These are phyloP conservation scores for Microcebus jonahi DNA, from an alignment of 2,113 vertebrate genomes.

Conservation along the genomic window DNA sequence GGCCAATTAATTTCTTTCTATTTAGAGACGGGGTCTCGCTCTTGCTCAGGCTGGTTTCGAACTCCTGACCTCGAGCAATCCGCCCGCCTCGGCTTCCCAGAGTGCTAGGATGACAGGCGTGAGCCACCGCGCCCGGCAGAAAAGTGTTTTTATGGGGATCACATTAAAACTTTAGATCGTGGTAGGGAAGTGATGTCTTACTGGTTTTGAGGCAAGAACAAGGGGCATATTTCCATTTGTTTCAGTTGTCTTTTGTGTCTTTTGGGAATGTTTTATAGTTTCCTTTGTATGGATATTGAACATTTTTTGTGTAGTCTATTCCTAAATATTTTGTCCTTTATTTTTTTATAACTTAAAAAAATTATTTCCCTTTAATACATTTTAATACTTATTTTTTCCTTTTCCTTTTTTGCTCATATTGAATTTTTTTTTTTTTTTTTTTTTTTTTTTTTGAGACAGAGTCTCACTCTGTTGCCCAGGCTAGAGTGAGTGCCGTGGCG, in stretches of 20 bases:
- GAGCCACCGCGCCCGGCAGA: background rate
- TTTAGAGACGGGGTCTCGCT: no score
- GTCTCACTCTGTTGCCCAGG: no score
- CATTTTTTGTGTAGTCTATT: background rate
- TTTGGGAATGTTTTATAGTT: background rate
- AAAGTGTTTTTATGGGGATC: background rate
- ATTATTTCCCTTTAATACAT: no score
- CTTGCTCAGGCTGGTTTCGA: no score
- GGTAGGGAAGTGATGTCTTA: background rate
- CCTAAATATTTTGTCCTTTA: background rate
- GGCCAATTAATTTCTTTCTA: no score
- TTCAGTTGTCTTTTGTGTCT: background rate
- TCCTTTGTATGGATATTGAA: background rate
- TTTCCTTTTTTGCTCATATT: no score
- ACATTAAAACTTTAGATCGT: background rate
- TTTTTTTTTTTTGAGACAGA: background rate
- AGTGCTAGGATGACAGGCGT: no score
- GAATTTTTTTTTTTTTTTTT: background rate
- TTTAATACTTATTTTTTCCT: no score
- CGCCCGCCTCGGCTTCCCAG: no score
- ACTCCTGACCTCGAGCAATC: no score
- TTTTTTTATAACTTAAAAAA: no score
- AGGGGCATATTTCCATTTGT: background rate
- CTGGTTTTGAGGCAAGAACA: constrained; percentile 19
- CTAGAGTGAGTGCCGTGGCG: no score